Conservation (phyloP, 1,140 invertebrate species). For the Medauroidea extradentata region DNA sequence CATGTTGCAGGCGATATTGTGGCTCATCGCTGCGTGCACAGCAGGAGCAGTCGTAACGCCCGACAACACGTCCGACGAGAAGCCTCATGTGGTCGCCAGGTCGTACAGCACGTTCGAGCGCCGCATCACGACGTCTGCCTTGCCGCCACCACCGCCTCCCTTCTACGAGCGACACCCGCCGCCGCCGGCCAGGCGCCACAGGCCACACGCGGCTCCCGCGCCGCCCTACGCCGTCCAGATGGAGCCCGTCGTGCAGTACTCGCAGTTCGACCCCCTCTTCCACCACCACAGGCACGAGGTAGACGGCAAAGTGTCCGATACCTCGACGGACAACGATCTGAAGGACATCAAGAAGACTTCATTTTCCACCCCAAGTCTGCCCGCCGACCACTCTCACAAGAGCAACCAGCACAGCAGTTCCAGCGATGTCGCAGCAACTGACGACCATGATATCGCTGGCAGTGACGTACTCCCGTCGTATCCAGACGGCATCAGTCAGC, state of each 20-base stretch:
- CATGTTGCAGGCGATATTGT: too few relatives aligned
- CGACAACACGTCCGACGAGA: too few relatives aligned
- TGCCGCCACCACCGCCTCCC: too few relatives aligned
- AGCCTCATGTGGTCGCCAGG: too few relatives aligned
- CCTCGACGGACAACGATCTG: neutral
- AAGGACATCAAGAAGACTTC: neutral
- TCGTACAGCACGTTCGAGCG: too few relatives aligned
- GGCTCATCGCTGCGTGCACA: too few relatives aligned
- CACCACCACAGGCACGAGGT: slow-evolving; percentile 35
- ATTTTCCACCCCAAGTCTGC: neutral
- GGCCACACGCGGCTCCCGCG: slow-evolving; percentile 28
- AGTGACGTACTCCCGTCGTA: neutral
- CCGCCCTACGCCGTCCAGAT: slow-evolving; percentile 74
- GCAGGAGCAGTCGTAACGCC: too few relatives aligned
- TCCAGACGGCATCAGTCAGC: neutral
- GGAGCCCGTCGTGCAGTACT: slow-evolving; percentile 74
- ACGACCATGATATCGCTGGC: neutral
- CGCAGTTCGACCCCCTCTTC: slow-evolving; percentile 69
- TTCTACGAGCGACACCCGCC: neutral
- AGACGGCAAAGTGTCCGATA: neutral
- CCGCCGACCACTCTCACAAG: neutral
- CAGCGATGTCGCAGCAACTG: neutral
- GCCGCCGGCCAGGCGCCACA: neutral
- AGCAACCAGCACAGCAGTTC: neutral
- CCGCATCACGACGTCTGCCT: too few relatives aligned